phyloP scores from a whole-genome alignment of 2,113 vertebrate genomes.

The Plestiodon gilberti region DNA sequence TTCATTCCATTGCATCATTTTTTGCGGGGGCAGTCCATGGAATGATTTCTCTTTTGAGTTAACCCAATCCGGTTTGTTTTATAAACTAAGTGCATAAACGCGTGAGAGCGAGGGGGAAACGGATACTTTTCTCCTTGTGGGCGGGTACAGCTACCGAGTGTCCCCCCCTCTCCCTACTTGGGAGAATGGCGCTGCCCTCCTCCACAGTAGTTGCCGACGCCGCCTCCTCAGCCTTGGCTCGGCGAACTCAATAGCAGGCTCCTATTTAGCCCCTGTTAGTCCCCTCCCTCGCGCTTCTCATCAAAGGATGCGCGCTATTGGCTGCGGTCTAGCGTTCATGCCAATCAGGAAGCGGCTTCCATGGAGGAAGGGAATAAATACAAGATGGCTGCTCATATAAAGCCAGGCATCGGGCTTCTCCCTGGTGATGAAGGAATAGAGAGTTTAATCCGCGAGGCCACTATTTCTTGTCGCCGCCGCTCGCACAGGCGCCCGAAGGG shows the following conservation, averaged over 20 bases:
- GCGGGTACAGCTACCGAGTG: too few species aligned
- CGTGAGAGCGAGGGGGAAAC: neutral
- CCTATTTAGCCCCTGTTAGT: conserved; percentile 24
- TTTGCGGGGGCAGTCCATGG: too few species aligned
- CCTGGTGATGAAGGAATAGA: conserved; percentile 83
- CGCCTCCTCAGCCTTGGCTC: conserved; percentile 3
- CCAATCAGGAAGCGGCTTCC: conserved; percentile 88
- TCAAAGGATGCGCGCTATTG: conserved; percentile 76
- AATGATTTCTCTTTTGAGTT: neutral
- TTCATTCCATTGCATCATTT: neutral
- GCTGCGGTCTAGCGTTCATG: conserved; percentile 68
- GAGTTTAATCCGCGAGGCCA: conserved; percentile 77
- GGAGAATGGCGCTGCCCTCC: conserved; percentile 11
- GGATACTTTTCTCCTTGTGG: neutral
- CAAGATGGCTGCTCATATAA: conserved; percentile 99
- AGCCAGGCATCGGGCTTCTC: conserved; percentile 88
- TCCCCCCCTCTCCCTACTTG: fast-evolving
- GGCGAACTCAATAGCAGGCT: conserved; percentile 38
- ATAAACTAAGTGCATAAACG: neutral
- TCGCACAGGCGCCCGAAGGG: neutral
- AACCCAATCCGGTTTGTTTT: neutral
- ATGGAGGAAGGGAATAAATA: conserved; percentile 96
- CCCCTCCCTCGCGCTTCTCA: conserved; percentile 51
- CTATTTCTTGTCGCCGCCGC: neutral
- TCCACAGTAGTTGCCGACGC: fast-evolving